These are phyloP conservation scores for Trematocara zebra DNA, from an alignment of 2,113 vertebrate species.

Conservation along the genomic window DNA sequence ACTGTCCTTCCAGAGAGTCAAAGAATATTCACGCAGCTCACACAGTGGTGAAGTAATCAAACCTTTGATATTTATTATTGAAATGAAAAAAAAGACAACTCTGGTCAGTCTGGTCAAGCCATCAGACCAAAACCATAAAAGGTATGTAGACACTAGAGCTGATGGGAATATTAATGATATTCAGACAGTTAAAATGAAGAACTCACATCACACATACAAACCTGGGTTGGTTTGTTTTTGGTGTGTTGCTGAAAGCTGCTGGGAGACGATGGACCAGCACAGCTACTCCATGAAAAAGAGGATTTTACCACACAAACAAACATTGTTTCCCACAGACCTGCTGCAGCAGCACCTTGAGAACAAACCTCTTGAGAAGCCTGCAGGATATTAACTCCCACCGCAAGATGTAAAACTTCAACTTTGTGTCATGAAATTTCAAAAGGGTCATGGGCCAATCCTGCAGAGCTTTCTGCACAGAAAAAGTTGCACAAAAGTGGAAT, in stretches of 20 bases:
- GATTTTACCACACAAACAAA: not conserved
- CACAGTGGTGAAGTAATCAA: not conserved
- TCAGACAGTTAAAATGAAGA: not conserved
- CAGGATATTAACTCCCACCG: not conserved
- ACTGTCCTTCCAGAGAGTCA: not conserved
- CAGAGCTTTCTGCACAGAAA: not conserved
- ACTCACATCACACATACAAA: not conserved
- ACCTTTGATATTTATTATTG: not conserved
- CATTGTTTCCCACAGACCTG: not conserved
- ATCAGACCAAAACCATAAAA: not conserved
- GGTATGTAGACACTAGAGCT: not conserved
- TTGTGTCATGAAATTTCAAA: not conserved
- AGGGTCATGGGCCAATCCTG: accelerated
- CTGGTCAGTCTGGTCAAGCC: not conserved
- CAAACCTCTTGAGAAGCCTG: not conserved
- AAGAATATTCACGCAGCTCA: not conserved
- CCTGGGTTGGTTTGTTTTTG: not conserved
- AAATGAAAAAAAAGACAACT: not conserved
- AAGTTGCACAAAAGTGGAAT: not conserved
- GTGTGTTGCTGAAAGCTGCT: not conserved
- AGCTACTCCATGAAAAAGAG: not conserved
- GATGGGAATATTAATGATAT: not conserved
- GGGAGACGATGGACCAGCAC: not conserved
- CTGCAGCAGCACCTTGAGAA: not conserved
- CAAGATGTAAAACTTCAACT: not conserved